phyloP scores from a whole-genome alignment of 2,113 vertebrate species.

The Lamprologus sp. region DNA sequence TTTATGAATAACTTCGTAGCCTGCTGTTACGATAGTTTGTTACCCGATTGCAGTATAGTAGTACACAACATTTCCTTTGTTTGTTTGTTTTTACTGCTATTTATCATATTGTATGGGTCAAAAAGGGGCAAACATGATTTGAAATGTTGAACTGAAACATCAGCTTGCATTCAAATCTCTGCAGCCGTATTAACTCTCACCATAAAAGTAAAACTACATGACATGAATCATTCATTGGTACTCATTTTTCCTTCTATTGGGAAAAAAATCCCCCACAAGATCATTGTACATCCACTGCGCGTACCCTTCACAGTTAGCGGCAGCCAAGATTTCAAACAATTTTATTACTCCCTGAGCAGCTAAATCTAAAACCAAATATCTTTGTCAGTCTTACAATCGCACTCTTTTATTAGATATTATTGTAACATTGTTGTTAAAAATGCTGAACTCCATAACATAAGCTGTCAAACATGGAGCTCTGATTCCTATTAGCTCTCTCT shows the following conservation, averaged over 20 bases:
- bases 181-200: neutral
- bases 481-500: slow-evolving; percentile 55
- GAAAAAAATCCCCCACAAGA: neutral
- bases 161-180: neutral
- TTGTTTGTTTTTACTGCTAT: neutral
- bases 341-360: slow-evolving; percentile 30
- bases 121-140: neutral
- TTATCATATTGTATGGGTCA: neutral
- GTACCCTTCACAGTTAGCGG: neutral
- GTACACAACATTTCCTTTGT: neutral
- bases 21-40: neutral
- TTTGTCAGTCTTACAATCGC: slow-evolving; percentile 7
- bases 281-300: neutral
- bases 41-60: neutral
- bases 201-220: neutral
- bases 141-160: neutral
- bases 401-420: slow-evolving; percentile 47
- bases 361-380: slow-evolving; percentile 23
- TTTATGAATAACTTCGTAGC: neutral
- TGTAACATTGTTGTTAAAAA: slow-evolving; percentile 61
- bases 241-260: neutral
- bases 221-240: slow-evolving; percentile 14
- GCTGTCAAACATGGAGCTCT: slow-evolving; percentile 51
- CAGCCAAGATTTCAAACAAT: neutral
- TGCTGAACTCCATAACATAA: slow-evolving; percentile 36